phyloP scores from a whole-genome alignment of 2,888 invertebrate genomes.

The Tipula confusa region DNA sequence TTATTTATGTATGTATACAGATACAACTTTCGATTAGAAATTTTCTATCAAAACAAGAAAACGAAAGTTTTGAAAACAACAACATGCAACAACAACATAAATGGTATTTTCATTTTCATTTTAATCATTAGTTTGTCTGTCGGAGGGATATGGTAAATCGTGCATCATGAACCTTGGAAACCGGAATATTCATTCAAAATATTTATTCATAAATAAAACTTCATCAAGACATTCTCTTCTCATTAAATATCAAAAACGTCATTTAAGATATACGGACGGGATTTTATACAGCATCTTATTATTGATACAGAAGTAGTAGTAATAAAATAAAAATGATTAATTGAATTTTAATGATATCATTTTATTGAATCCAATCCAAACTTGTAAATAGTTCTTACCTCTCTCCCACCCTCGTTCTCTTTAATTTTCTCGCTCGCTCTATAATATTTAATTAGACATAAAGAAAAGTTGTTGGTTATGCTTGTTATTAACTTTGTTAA shows the following conservation, averaged over 20 bases:
- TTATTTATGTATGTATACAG: too few species aligned
- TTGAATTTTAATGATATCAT: constrained; percentile 25
- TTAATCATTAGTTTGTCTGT: background rate
- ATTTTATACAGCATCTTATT: background rate
- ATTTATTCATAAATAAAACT: background rate
- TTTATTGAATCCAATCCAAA: background rate
- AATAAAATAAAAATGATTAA: constrained; percentile 21
- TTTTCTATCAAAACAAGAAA: background rate
- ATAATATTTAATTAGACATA: background rate
- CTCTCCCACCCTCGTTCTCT: background rate
- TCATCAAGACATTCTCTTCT: background rate
- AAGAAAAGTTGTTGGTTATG: background rate
- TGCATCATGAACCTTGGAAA: background rate
- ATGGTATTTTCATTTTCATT: background rate
- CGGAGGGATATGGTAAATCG: background rate
- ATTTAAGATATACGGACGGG: background rate
- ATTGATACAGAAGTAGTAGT: background rate
- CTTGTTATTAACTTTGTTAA: background rate
- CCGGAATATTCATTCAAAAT: background rate
- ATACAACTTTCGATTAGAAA: background rate
- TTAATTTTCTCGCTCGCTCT: background rate
- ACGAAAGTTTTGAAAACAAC: background rate
- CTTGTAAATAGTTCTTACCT: background rate
- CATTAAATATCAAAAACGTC: background rate
- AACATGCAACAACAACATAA: background rate